These are phyloP conservation scores for Pangasius mekongensis DNA, from an alignment of 2,797 vertebrate species.

Conservation along the genomic window DNA sequence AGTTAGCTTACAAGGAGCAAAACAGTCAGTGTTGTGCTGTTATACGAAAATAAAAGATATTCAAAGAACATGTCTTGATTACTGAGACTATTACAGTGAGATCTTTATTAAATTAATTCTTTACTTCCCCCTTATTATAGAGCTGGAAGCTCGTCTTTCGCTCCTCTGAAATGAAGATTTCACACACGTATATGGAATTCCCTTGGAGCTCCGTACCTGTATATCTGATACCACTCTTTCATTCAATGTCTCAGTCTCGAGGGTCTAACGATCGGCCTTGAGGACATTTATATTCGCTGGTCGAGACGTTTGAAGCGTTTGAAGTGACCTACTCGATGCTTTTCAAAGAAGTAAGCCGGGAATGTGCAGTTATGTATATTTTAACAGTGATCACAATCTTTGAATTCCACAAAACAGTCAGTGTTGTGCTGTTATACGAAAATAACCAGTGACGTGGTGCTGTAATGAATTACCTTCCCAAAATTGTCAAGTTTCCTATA, in stretches of 20 bases:
- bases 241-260: constrained; percentile 2
- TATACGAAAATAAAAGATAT: too few relatives aligned
- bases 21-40: too few relatives aligned
- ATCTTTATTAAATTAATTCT: neutral
- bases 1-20: too few relatives aligned
- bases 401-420: neutral
- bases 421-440: too few relatives aligned
- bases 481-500: too few relatives aligned
- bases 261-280: neutral
- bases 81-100: neutral
- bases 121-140: neutral
- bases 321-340: neutral
- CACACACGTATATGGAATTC: neutral
- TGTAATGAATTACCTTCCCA: too few relatives aligned
- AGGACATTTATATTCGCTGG: neutral
- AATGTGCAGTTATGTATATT: neutral
- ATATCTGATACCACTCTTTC: neutral
- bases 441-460: too few relatives aligned
- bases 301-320: neutral
- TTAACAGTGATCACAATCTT: neutral
- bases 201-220: neutral
- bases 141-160: neutral
- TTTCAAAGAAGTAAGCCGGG: neutral
- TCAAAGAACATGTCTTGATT: neutral
- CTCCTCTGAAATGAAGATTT: neutral